Base-by-base conservation (phyloP, 1,140 invertebrate genomes). In the Bombus consobrinus region DNA sequence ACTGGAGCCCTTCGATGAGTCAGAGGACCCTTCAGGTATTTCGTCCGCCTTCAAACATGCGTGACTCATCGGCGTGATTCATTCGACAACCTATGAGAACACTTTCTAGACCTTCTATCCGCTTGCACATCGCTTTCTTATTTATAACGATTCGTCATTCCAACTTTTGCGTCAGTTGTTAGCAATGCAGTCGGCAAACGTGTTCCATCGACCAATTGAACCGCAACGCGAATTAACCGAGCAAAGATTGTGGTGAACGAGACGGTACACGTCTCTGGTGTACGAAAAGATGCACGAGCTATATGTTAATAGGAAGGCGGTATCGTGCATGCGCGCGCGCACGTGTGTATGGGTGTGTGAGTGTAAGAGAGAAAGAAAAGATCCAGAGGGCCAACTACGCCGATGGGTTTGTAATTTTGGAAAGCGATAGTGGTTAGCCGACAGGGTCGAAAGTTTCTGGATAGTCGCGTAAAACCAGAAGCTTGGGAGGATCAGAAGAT, bases 391-490 rank as follows among this genome's bases (percentile, higher is more conserved):
- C 28, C 13, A 22, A 53, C 47, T 8, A 3, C 64, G n/a, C 53
- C 8, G 59, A 32, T 32, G 39, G 71, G 79, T 53, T 74, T 66
- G 59, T 81, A 73, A 80, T 72, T 85, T 80, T 72, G 76, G 84
- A 81, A 81, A 66, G 71, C 71, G 84, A 81, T 66, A 85, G 84
- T 41, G 69, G 34, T 41, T 9, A 39, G 2, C 25, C 53, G 15
- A 77, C 66, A 32, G 73, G 76, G 72, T 79, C 53, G 84, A 83
- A 79, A 80, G 75, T 82, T 80, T 83, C 69, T 73, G 69, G 76
- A 89, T 78, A 62, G 87, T 13, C 64, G 93, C 93, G 94, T 94
- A 94, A 94, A 91, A 94, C 93, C 90, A 92, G 94, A 89, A 94
- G 94, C 92, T 83, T 79, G 68, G 34, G 83, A 47, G 78, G 83